Percentiles rank a stretch among this genome's conserved stretches.
phyloP scores from a whole-genome alignment of 1,140 invertebrate species.

The Drosophila ercepeae region DNA sequence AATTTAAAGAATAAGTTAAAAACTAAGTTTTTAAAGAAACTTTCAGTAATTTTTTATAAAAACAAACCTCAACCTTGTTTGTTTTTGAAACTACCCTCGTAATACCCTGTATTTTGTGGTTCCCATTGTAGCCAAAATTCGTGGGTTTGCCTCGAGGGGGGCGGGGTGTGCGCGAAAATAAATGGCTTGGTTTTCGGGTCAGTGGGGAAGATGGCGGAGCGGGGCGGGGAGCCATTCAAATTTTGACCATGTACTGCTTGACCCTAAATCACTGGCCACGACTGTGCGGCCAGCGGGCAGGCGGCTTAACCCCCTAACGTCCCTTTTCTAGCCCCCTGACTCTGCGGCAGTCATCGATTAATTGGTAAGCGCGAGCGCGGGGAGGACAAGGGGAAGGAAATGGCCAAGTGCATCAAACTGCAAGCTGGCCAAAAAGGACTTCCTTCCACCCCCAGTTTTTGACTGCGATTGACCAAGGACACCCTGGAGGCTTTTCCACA shows the following conservation, averaged over 20 bases:
- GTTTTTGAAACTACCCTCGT: not conserved
- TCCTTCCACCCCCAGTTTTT: constrained; percentile 14
- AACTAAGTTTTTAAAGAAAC: too few species aligned
- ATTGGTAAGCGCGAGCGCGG: constrained; percentile 33
- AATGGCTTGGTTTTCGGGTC: not conserved
- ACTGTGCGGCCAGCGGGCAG: constrained; percentile 33
- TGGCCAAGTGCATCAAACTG: constrained; percentile 5
- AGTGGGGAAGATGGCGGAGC: constrained; percentile 50
- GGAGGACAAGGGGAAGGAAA: not conserved
- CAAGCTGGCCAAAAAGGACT: constrained; percentile 23
- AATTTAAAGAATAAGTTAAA: too few species aligned
- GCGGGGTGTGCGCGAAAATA: not conserved
- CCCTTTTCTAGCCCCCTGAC: constrained; percentile 21
- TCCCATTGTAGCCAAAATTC: constrained; percentile 8
- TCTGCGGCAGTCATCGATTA: constrained; percentile 67
- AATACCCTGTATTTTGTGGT: constrained; percentile 1
- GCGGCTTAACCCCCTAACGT: not conserved
- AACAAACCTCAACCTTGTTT: not conserved
- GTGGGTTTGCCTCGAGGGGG: constrained; percentile 14
- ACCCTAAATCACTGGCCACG: constrained; percentile 69
- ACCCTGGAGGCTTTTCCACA: constrained; percentile 26
- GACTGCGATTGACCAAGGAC: constrained; percentile 48
- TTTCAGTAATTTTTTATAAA: too few species aligned
- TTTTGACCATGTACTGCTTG: constrained; percentile 56
- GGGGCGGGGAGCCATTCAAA: constrained; percentile 52